phyloP scores from a whole-genome alignment of 1,140 invertebrate genomes.

The Drosophila arawakana region DNA sequence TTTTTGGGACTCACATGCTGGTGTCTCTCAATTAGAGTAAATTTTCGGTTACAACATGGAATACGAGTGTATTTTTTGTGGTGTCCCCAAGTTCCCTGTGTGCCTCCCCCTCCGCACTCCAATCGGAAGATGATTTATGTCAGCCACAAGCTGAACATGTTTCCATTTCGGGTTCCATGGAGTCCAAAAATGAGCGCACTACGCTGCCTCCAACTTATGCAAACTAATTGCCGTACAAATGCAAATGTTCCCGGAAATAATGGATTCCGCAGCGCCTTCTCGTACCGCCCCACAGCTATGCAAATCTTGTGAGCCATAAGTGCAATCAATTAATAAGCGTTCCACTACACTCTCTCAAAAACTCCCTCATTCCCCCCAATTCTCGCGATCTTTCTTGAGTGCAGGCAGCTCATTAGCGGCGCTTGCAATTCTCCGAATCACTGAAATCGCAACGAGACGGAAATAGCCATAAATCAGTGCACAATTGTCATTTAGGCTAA shows the following conservation, averaged over 20 bases:
- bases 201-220: constrained; percentile 54
- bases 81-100: constrained; percentile 11
- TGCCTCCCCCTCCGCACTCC: constrained; percentile 18
- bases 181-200: constrained; percentile 34
- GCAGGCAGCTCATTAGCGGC: constrained; percentile 81
- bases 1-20: constrained; percentile 36
- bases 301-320: constrained; percentile 68
- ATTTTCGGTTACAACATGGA: constrained; percentile 54
- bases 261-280: constrained; percentile 65
- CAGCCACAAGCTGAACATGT: constrained; percentile 69
- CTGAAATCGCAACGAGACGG: constrained; percentile 81
- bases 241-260: constrained; percentile 84
- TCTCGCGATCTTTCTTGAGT: neutral
- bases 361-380: too few species aligned
- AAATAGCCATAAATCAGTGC: constrained; percentile 80
- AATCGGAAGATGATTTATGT: constrained; percentile 74
- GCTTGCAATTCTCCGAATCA: constrained; percentile 83
- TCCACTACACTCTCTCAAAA: constrained; percentile 4
- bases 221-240: constrained; percentile 84
- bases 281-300: constrained; percentile 29
- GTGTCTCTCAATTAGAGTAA: constrained; percentile 76
- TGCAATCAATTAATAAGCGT: constrained; percentile 76
- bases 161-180: constrained; percentile 35
- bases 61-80: constrained; percentile 47
- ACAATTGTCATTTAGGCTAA: constrained; percentile 78